Base-by-base conservation (phyloP, 2,888 invertebrate genomes). In the Oxycera nigricornis region DNA sequence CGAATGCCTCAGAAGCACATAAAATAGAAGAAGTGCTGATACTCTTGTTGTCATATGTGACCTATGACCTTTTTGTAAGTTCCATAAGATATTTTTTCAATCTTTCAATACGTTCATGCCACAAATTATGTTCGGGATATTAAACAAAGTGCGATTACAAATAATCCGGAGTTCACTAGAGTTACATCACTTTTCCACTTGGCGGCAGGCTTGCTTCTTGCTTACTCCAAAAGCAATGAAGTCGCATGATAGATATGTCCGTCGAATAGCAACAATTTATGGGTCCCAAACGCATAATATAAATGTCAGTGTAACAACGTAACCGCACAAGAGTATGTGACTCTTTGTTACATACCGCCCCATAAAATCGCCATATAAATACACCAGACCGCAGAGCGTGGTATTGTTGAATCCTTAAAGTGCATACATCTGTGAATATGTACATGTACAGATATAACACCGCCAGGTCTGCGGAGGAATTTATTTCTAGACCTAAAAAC, bases 251-350 rank as follows among this genome's bases (percentile, higher is more conserved):
- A 61, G 73, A 73, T 73, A 73, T 41, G 61, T 61, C 41, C 61
- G 41, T 50, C 59, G 73, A 73, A 61, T 61, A 30, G 50, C 73
- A 61, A 61, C 59, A 73, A 73, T 73, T 73, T 73, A 73, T 61
- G 50, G 31, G 41, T 73, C 73, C 73, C 73, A 41, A 61, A 73
- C 50, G 73, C 61, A 73, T 73, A 73, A 73, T 73, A 73, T 73
- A 73, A 73, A 73, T 73, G 73, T 73, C 73, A 61, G 72, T 72
- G 59, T 72, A 72, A 57, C 57, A 72, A 41, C 59, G 72, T 72
- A 59, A 57, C 72, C 72, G 59, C 57, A 72, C 39, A 31, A 72
- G 72, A 57, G 59, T 59, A 41, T 72, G 72, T 72, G 70, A 35
- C 70, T 65, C 65, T 65, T 65, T 70, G 55, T 52, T 70, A 70